Percentiles rank a stretch among this genome's conserved stretches.
Conservation (phyloP, 2,113 vertebrate genomes). For the Ictalurus furcatus region DNA sequence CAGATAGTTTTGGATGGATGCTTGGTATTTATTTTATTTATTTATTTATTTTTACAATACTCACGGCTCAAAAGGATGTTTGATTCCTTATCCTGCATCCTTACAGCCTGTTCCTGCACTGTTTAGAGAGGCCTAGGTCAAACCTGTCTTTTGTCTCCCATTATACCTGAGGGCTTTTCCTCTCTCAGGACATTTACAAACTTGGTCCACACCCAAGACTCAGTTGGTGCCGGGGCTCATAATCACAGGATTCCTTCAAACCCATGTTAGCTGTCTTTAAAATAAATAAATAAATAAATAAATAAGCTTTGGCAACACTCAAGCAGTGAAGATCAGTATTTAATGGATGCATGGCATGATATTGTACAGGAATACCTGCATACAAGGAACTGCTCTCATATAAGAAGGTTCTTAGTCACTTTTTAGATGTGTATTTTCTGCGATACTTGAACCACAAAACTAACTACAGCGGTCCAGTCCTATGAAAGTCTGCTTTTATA, state of each 20-base stretch:
- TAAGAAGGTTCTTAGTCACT: neutral
- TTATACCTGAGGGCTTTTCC: slow-evolving; percentile 29
- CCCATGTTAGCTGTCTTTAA: too few species aligned
- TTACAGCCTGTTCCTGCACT: slow-evolving; percentile 19
- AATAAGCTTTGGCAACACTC: neutral
- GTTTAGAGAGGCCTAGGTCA: slow-evolving; percentile 1
- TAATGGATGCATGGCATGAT: neutral
- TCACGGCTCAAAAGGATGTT: neutral
- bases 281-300: too few species aligned
- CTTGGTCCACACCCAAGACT: neutral
- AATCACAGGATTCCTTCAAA: neutral
- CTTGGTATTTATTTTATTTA: neutral
- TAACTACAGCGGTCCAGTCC: neutral
- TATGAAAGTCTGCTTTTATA: neutral
- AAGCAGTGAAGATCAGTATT: neutral
- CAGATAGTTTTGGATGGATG: neutral
- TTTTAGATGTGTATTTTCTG: neutral
- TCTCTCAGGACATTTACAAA: slow-evolving; percentile 8
- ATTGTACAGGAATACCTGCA: neutral
- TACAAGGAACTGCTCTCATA: neutral
- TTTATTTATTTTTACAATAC: neutral
- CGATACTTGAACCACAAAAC: neutral
- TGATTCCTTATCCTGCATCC: slow-evolving; percentile 10
- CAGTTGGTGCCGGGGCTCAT: neutral
- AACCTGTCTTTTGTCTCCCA: slow-evolving; percentile 12